Base-by-base conservation (phyloP, 2,113 vertebrate species). In the Clinocottus analis region DNA sequence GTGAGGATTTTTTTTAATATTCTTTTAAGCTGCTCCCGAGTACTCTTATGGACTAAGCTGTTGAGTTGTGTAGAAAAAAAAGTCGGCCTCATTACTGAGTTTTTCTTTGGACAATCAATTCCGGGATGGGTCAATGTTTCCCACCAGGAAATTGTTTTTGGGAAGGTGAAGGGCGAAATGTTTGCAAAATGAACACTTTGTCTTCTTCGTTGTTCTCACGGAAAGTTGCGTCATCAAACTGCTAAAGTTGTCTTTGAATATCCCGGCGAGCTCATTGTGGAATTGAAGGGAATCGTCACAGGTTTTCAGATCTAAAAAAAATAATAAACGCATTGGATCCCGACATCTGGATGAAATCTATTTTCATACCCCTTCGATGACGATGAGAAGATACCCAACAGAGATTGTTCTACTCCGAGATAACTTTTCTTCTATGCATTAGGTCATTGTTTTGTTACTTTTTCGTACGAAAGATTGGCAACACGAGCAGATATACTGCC, bases 21-120 rank as follows among this genome's bases (percentile, higher is more conserved):
- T 71, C 72, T 78, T 82, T 75, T 68, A 91, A 91, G 72, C 85
- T 0, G 80, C 78, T 79, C 90, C 72, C 31, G 77, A 84, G 87
- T 78, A 77, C 79, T 89, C 68, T 77, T 56, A 33, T 37, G 49
- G 45, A 71, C 72, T 87, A 89, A 90, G 70, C 83, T 74, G 69
- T 67, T 63, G 71, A 88, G 67, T 74, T 62, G 55, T 72, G 72
- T 47, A 19, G 62, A 74, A 82, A 81, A 83, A 84, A 39, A 41
- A 9, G 82, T 80, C 43, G 9, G 62, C 80, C 73, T 88, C 67
- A 77, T 83, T 75, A 87, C 85, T 83, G 80, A 77, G 60, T 56
- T 81, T 87, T 75, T 72, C 72, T 77, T 76, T 75, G 43, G 35
- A 80, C 80, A 85, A 79, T 78, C 76, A 66, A 56, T 47, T 41